Evolutionary conservation across 2,113 vertebrate species (phyloP).

Genomic region (Sus scrofa): T2T-Sscrofa CM000830.6:43319501-43320000

Average conservation of each 20-base stretch:
- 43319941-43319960: not conserved
- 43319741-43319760: conserved; percentile 89
- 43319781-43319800: conserved; percentile 81
- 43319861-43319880: conserved; percentile 92
- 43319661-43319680: conserved; percentile 91
- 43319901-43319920: conserved; percentile 34
- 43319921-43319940: not conserved
- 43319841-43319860: conserved; percentile 91
- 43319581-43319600: conserved; percentile 77
- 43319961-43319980: not conserved
- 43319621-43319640: conserved; percentile 90
- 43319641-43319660: conserved; percentile 91
- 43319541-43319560: not conserved
- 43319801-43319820: conserved; percentile 86
- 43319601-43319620: conserved; percentile 93
- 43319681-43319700: conserved; percentile 88
- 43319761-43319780: conserved; percentile 88
- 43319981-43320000: not conserved
- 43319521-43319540: not conserved
- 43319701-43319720: conserved; percentile 92
- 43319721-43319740: conserved; percentile 89
- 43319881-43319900: conserved; percentile 90
- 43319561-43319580: conserved; percentile 72
- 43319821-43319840: conserved; percentile 89
- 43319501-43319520: not conserved